A percentile compares a stretch with the other conserved stretches of the same genome.
Evolutionary conservation across 2,888 invertebrate species (phyloP).

Genomic region (Lepidocyrtinus sp.): DNA sequence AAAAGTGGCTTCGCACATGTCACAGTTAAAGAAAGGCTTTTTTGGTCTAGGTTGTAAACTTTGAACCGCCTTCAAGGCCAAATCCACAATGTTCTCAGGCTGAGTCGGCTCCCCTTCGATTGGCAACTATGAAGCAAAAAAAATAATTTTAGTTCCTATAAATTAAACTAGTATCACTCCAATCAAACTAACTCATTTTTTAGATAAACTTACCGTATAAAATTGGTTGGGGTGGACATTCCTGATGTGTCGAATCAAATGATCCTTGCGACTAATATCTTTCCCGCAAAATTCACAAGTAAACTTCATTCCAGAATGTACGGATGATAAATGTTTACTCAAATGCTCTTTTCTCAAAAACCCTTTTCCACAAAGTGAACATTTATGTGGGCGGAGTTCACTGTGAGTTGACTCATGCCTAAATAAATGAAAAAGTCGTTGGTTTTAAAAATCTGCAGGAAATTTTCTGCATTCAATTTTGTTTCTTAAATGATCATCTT

Average conservation of each 20-base stretch:
- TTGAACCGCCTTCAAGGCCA: conserved; percentile 35
- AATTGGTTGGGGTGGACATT: conserved; percentile 67
- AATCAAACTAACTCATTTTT: too few relatives aligned
- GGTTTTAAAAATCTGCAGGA: neutral
- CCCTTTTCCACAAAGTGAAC: conserved; percentile 65
- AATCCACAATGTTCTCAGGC: conserved; percentile 6
- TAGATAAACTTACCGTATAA: conserved; percentile 54
- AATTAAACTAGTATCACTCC: too few relatives aligned
- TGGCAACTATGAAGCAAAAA: neutral
- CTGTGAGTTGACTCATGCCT: conserved; percentile 64
- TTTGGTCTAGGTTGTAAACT: conserved; percentile 63
- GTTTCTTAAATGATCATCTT: neutral
- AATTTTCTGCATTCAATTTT: neutral
- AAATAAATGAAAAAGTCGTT: neutral
- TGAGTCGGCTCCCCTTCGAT: too few relatives aligned
- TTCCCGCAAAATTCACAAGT: conserved; percentile 68
- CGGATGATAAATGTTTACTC: conserved; percentile 66
- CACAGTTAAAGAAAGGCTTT: conserved; percentile 64
- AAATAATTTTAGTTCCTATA: too few relatives aligned
- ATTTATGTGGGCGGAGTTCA: conserved; percentile 65
- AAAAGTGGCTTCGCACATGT: conserved; percentile 66
- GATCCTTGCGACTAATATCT: conserved; percentile 66
- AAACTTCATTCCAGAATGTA: conserved; percentile 66
- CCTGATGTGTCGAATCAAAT: conserved; percentile 66
- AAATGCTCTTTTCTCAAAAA: conserved; percentile 67